These are phyloP conservation scores for Tenthredo distinguenda DNA, from an alignment of 2,888 invertebrate genomes.

Conservation along the genomic window DNA sequence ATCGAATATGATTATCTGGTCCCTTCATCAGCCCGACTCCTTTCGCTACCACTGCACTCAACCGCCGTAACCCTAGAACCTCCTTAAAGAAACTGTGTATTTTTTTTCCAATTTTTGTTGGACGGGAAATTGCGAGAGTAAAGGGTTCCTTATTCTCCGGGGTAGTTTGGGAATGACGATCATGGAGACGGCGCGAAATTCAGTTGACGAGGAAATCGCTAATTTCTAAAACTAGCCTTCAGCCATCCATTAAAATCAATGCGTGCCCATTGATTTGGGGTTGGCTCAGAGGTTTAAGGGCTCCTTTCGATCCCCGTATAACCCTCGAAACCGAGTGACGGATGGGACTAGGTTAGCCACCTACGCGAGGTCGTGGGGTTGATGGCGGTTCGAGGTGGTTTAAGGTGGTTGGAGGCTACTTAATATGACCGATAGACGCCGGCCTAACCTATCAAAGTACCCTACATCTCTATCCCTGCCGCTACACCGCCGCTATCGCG, in stretches of 20 bases:
- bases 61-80: neutral
- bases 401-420: slow-evolving; percentile 63
- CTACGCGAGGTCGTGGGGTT: slow-evolving; percentile 53
- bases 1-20: slow-evolving; percentile 75
- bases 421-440: slow-evolving; percentile 72
- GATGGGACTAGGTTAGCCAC: slow-evolving; percentile 55
- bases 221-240: neutral
- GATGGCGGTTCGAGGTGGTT: slow-evolving; percentile 59
- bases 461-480: slow-evolving; percentile 54
- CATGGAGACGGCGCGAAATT: neutral
- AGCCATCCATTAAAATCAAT: slow-evolving; percentile 39
- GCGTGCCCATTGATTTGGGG: slow-evolving; percentile 44
- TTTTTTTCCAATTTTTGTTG: neutral
- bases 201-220: neutral
- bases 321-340: slow-evolving; percentile 58
- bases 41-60: slow-evolving; percentile 51
- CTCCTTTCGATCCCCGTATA: slow-evolving; percentile 42
- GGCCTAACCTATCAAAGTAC: slow-evolving; percentile 68
- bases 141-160: neutral
- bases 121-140: neutral
- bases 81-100: neutral
- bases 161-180: neutral
- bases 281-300: slow-evolving; percentile 39
- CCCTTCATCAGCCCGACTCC: slow-evolving; percentile 67
- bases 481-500: slow-evolving; percentile 31